Conservation (phyloP, 2,888 invertebrate genomes). For the Sthenelais limicola region DNA sequence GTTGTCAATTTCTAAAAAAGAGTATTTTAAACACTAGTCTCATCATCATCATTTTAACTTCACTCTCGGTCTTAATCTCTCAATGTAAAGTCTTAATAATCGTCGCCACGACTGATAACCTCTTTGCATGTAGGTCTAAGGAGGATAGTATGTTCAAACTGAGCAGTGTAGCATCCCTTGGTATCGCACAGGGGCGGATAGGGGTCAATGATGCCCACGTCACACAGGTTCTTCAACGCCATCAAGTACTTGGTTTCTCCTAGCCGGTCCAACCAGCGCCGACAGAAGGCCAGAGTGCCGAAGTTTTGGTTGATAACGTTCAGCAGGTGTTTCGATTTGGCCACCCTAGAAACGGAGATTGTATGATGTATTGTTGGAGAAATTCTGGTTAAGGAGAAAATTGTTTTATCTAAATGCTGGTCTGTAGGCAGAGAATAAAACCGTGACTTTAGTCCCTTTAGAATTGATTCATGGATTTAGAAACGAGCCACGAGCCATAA, state of each 20-base stretch:
- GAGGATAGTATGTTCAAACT: slow-evolving; percentile 98
- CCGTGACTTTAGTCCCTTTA: too few relatives aligned
- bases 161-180: slow-evolving; percentile 98
- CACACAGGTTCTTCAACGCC: slow-evolving; percentile 98
- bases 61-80: too few relatives aligned
- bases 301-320: slow-evolving; percentile 97
- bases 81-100: slow-evolving; percentile 88
- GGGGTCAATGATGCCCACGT: slow-evolving; percentile 97
- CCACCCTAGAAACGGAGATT: slow-evolving; percentile 77
- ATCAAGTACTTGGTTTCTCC: slow-evolving; percentile 98
- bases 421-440: too few relatives aligned
- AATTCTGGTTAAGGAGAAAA: too few relatives aligned
- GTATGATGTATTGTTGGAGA: too few relatives aligned
- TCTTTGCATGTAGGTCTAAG: slow-evolving; percentile 98
- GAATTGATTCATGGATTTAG: too few relatives aligned
- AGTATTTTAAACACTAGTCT: too few relatives aligned
- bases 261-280: slow-evolving; percentile 97
- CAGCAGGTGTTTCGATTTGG: slow-evolving; percentile 92
- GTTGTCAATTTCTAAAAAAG: too few relatives aligned
- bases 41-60: too few relatives aligned
- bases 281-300: slow-evolving; percentile 97
- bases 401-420: too few relatives aligned
- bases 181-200: slow-evolving; percentile 98
- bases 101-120: slow-evolving; percentile 95
- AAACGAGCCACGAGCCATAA: too few relatives aligned